phyloP scores from a whole-genome alignment of 1,140 invertebrate genomes.

The Tribolium castaneum region DNA sequence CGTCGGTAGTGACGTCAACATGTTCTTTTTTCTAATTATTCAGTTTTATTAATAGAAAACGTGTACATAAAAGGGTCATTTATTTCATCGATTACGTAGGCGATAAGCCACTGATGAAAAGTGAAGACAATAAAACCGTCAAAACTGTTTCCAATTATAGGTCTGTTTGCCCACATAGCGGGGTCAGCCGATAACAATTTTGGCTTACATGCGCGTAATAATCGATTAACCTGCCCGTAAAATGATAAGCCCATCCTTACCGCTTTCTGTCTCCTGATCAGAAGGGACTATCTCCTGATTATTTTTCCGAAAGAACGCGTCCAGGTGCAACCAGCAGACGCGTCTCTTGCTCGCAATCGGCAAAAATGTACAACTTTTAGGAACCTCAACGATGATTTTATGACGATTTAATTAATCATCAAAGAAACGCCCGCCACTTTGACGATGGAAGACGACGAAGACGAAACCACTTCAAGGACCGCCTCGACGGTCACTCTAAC shows the following conservation, averaged over 20 bases:
- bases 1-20: neutral
- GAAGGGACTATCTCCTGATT: neutral
- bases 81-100: neutral
- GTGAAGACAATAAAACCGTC: neutral
- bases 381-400: slow-evolving; percentile 9
- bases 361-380: neutral
- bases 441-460: slow-evolving; percentile 72
- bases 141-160: neutral
- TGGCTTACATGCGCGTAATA: neutral
- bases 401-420: slow-evolving; percentile 2
- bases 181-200: neutral
- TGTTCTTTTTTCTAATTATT: neutral
- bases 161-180: neutral
- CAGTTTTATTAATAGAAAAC: neutral
- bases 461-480: slow-evolving; percentile 62
- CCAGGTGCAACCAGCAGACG: neutral
- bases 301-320: neutral
- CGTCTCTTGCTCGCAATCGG: neutral
- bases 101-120: neutral
- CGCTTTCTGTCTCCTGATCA: neutral
- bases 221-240: neutral
- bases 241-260: neutral
- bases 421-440: neutral
- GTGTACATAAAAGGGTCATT: neutral
- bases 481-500: slow-evolving; percentile 60